Conservation (phyloP, 2,113 vertebrate genomes). For the Microtus ochrogaster region DNA sequence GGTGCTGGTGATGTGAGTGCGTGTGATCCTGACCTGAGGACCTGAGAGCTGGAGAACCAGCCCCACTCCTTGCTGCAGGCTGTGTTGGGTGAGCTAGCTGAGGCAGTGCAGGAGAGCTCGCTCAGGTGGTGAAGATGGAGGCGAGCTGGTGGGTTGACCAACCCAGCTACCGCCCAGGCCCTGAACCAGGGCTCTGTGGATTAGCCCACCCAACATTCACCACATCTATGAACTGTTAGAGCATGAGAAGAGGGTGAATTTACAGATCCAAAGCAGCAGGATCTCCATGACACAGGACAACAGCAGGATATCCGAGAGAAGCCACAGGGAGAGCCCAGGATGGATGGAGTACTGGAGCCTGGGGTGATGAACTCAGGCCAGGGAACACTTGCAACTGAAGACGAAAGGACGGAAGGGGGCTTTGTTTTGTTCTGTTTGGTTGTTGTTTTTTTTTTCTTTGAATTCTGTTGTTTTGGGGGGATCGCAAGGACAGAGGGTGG, state of each 20-base stretch:
- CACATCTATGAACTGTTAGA: background rate
- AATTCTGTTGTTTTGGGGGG: background rate
- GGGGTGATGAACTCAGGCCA: background rate
- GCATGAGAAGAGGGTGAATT: background rate
- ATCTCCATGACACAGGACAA: background rate
- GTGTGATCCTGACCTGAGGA: background rate
- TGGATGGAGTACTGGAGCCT: background rate
- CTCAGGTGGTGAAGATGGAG: background rate
- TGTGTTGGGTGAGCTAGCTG: background rate
- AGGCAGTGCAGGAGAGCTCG: background rate
- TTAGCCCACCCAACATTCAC: background rate
- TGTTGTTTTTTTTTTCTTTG: too few relatives aligned
- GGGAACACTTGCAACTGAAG: background rate
- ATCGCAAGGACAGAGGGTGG: background rate
- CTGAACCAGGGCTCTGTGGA: background rate
- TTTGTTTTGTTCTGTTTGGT: background rate
- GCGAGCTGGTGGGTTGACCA: background rate
- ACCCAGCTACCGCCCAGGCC: background rate
- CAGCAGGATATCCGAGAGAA: background rate
- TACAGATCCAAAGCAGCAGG: background rate
- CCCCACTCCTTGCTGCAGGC: background rate
- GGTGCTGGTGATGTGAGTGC: background rate
- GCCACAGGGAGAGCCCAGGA: background rate
- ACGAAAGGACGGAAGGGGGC: background rate
- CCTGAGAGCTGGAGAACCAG: background rate